These are phyloP conservation scores for Cataglyphis hispanica DNA, from an alignment of 1,140 invertebrate genomes.

Conservation along the genomic window DNA sequence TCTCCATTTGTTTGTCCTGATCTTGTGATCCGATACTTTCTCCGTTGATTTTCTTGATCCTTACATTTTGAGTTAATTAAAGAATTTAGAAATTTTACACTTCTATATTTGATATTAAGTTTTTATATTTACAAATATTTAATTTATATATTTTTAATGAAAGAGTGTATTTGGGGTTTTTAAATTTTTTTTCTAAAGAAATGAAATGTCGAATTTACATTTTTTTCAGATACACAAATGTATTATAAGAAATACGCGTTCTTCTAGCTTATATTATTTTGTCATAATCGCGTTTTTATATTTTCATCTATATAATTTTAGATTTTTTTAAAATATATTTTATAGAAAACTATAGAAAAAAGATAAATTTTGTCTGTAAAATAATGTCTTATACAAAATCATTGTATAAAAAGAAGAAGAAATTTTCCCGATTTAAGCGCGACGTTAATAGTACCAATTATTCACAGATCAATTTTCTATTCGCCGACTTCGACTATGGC, in stretches of 20 bases:
- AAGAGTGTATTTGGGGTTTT: neutral
- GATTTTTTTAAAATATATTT: neutral
- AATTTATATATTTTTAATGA: neutral
- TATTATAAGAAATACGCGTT: neutral
- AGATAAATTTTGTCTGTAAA: neutral
- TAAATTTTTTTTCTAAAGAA: neutral
- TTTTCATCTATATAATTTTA: neutral
- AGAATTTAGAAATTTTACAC: no score
- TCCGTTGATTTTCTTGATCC: constrained; percentile 2
- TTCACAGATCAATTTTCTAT: constrained; percentile 3
- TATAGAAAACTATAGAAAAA: neutral
- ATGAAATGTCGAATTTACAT: neutral
- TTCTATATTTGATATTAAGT: neutral
- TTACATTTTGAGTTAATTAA: neutral
- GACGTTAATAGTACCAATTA: neutral
- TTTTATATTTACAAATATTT: neutral
- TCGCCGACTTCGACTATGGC: neutral
- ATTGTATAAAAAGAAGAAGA: neutral
- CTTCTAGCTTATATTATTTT: neutral
- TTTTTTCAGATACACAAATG: neutral
- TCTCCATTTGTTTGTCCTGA: neutral
- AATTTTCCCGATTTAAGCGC: neutral
- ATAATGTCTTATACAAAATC: neutral
- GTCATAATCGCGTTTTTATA: neutral
- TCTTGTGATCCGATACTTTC: constrained; percentile 32